Evolutionary conservation across 2,113 vertebrate genomes (phyloP).

Genomic region (Acrocephalus kingi): DNA sequence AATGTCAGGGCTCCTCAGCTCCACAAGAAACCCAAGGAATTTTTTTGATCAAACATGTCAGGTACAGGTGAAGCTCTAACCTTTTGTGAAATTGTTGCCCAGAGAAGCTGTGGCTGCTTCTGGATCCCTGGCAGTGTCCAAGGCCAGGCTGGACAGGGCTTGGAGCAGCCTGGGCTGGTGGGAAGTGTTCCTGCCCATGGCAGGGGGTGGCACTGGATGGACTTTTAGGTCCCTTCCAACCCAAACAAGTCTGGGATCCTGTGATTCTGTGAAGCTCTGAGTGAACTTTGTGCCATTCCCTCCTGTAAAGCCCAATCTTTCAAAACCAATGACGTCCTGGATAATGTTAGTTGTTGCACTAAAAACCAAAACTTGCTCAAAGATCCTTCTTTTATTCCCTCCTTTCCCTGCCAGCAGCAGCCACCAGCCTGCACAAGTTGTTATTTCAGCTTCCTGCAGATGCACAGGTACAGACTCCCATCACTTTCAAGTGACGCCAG

Average conservation of each 20-base stretch:
- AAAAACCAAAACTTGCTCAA: not conserved
- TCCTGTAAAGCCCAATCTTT: not conserved
- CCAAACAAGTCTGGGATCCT: not conserved
- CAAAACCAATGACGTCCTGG: not conserved
- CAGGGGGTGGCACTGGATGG: not conserved
- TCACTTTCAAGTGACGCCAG: constrained; percentile 44
- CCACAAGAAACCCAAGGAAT: not conserved
- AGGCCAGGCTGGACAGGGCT: not conserved
- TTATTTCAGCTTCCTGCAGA: constrained; percentile 8
- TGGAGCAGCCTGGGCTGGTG: not conserved
- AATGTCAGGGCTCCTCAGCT: not conserved
- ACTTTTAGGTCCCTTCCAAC: not conserved
- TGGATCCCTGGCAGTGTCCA: not conserved
- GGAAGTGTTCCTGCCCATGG: not conserved
- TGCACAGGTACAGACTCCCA: not conserved
- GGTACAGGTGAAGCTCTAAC: not conserved
- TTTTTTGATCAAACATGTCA: not conserved
- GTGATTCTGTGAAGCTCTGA: not conserved
- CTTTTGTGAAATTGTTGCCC: not conserved
- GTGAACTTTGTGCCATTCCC: not conserved
- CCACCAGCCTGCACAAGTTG: not conserved
- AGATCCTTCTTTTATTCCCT: not conserved
- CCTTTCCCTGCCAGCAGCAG: not conserved
- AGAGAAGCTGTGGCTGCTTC: not conserved
- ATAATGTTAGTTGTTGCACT: not conserved